A percentile compares a stretch with the other conserved stretches of the same genome.
Evolutionary conservation across 2,888 invertebrate genomes (phyloP).

Genomic region (Tinea trinotella): DNA sequence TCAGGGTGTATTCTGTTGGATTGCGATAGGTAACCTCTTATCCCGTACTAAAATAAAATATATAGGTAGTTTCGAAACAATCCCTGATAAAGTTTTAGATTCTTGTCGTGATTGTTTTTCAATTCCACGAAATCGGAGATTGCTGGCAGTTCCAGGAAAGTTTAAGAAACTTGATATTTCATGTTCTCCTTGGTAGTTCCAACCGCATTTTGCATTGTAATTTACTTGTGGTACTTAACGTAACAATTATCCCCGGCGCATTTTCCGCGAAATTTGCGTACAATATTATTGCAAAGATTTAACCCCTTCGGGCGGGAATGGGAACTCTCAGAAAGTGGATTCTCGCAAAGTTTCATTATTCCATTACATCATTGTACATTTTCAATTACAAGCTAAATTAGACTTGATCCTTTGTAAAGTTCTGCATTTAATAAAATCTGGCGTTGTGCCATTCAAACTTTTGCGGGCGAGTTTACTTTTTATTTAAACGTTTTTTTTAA

Average conservation of each 20-base stretch:
- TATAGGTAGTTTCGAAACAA: slow-evolving; percentile 2
- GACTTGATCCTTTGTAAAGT: slow-evolving; percentile 21
- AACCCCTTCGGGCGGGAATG: background rate
- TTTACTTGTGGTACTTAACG: background rate
- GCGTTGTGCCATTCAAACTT: slow-evolving; percentile 20
- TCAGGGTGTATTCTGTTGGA: background rate
- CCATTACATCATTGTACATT: slow-evolving; percentile 22
- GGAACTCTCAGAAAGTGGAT: slow-evolving; percentile 11
- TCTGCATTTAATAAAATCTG: slow-evolving; percentile 22
- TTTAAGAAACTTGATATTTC: background rate
- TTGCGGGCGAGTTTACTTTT: slow-evolving; percentile 22
- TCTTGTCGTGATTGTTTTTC: background rate
- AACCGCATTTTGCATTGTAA: background rate
- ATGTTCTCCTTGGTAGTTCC: background rate
- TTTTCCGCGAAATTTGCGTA: background rate
- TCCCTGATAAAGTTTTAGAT: slow-evolving; percentile 5
- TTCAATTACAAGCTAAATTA: slow-evolving; percentile 22
- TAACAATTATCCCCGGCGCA: background rate
- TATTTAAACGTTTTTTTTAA: slow-evolving; percentile 20
- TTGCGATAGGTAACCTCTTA: background rate
- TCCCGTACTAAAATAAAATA: slow-evolving; percentile 5
- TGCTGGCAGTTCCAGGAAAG: background rate
- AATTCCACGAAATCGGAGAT: background rate
- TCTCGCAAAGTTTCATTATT: slow-evolving; percentile 19
- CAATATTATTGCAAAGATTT: slow-evolving; percentile 10